phyloP scores from a whole-genome alignment of 2,113 vertebrate genomes.

The Phaetusa simplex region DNA sequence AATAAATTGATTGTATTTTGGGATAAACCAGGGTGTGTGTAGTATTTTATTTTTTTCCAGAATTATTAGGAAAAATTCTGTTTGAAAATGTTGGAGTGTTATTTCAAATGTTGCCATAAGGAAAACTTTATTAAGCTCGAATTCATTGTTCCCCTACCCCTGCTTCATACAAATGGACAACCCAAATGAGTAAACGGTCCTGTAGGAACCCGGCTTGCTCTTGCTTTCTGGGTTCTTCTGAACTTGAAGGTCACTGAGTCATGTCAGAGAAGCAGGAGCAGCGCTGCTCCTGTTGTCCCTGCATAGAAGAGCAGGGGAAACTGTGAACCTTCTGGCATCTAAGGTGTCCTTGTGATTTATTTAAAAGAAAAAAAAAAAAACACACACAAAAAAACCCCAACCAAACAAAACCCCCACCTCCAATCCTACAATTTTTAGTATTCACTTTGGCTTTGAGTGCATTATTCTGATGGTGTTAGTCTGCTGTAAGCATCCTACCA shows the following conservation, averaged over 20 bases:
- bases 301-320: background rate
- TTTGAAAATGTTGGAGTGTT: background rate
- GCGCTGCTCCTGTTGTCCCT: background rate
- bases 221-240: background rate
- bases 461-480: accelerated
- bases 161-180: accelerated
- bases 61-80: background rate
- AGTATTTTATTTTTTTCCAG: background rate
- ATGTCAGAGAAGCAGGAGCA: background rate
- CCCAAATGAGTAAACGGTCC: background rate
- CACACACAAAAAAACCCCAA: no score
- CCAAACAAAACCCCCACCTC: background rate
- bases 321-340: background rate
- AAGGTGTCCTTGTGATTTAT: background rate
- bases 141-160: background rate
- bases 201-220: background rate
- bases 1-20: background rate
- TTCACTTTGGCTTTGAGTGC: background rate
- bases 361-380: background rate
- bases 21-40: background rate
- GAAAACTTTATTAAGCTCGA: background rate
- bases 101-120: background rate
- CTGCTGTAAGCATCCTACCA: background rate
- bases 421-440: accelerated
- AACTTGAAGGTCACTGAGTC: background rate